Conservation (phyloP, 2,797 vertebrate genomes). For the Spinus olivaceus region DNA sequence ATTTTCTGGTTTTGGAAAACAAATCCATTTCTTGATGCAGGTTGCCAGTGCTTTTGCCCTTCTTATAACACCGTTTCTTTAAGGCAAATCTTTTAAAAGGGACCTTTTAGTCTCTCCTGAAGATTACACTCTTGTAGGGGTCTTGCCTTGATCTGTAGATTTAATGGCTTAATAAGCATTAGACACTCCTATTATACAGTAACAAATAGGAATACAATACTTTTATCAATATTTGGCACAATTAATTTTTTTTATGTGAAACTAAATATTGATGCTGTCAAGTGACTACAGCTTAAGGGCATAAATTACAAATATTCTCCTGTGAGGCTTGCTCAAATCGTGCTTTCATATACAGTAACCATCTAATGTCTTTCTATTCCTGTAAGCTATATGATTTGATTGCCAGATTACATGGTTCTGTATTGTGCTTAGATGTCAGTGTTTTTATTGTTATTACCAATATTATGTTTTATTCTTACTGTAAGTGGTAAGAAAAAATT, state of each 20-base stretch:
- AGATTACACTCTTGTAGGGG: not conserved
- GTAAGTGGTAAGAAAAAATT: slow-evolving; percentile 52
- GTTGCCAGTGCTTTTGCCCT: not conserved
- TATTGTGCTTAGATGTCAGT: slow-evolving; percentile 37
- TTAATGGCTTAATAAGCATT: slow-evolving; percentile 55
- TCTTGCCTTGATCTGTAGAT: slow-evolving; percentile 32
- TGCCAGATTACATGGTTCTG: slow-evolving; percentile 41
- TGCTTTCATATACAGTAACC: slow-evolving; percentile 60
- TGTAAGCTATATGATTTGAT: slow-evolving; percentile 56
- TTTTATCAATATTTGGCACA: slow-evolving; percentile 63
- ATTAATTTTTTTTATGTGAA: slow-evolving; percentile 47
- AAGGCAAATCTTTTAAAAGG: slow-evolving; percentile 17
- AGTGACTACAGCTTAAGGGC: slow-evolving; percentile 3
- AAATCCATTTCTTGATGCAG: not conserved
- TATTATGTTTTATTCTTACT: slow-evolving; percentile 56
- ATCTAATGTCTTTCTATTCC: slow-evolving; percentile 64
- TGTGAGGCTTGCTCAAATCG: not conserved
- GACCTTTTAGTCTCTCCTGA: not conserved
- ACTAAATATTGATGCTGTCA: slow-evolving; percentile 64
- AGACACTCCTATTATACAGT: not conserved
- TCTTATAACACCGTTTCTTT: not conserved
- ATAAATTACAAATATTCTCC: slow-evolving; percentile 54
- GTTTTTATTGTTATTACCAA: slow-evolving; percentile 46
- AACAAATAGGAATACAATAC: slow-evolving; percentile 62
- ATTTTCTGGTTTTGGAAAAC: not conserved